A percentile compares a stretch with the other conserved stretches of the same genome.
phyloP scores from a whole-genome alignment of 1,140 invertebrate species.

The Scaptomyza graminum region DNA sequence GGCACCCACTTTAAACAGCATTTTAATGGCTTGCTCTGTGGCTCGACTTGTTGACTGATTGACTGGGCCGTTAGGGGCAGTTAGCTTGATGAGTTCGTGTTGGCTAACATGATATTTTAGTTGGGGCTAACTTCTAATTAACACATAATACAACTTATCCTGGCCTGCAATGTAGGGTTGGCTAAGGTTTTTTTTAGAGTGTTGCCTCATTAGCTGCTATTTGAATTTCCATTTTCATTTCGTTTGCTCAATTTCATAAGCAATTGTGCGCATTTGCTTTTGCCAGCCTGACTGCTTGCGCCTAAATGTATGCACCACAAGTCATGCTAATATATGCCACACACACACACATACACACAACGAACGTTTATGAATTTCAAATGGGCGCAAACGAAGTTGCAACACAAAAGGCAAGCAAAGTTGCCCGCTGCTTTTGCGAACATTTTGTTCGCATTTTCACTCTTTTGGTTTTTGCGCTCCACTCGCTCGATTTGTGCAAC shows the following conservation, averaged over 20 bases:
- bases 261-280: constrained; percentile 61
- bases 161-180: constrained; percentile 12
- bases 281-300: constrained; percentile 13
- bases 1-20: constrained; percentile 54
- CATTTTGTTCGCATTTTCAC: constrained; percentile 21
- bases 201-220: constrained; percentile 68
- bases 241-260: constrained; percentile 81
- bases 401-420: constrained; percentile 68
- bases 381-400: constrained; percentile 75
- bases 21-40: constrained; percentile 74
- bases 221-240: constrained; percentile 71
- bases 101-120: constrained; percentile 33
- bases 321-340: constrained; percentile 68
- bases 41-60: constrained; percentile 61
- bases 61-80: constrained; percentile 42
- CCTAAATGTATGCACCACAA: constrained; percentile 66
- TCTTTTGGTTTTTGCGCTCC: constrained; percentile 22
- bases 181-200: constrained; percentile 22
- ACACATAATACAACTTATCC: constrained; percentile 23
- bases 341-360: constrained; percentile 36
- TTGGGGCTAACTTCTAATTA: constrained; percentile 40
- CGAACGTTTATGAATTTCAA: constrained; percentile 72
- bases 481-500: constrained; percentile 51
- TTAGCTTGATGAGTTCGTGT: constrained; percentile 47
- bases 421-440: constrained; percentile 33